Evolutionary conservation across 1,140 invertebrate species (phyloP).

Genomic region (Cydia strobilella): DNA sequence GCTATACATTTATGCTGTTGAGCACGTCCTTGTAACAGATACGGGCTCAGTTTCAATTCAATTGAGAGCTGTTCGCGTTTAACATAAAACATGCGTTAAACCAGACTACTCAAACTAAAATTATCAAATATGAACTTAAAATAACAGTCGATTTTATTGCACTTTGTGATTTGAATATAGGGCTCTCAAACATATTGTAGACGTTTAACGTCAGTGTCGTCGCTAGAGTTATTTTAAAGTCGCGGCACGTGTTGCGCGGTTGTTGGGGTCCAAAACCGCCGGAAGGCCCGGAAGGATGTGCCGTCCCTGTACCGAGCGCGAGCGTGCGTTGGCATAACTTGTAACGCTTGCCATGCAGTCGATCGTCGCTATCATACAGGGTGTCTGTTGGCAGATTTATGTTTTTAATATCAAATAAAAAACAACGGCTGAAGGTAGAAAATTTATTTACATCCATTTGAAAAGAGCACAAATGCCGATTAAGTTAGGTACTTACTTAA

Average conservation of each 20-base stretch:
- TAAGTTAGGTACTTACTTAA: no score
- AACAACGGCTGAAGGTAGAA: no score
- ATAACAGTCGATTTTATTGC: not conserved
- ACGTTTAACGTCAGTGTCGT: slow-evolving; percentile 9
- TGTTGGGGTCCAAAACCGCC: slow-evolving; percentile 54
- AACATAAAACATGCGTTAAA: slow-evolving; percentile 37
- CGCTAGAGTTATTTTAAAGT: slow-evolving; percentile 36
- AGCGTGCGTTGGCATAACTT: slow-evolving; percentile 18
- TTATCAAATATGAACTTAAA: not conserved
- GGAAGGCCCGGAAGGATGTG: slow-evolving; percentile 65
- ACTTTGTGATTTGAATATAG: not conserved
- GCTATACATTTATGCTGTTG: slow-evolving; percentile 42
- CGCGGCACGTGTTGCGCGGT: slow-evolving; percentile 50
- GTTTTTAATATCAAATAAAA: no score
- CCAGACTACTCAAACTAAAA: not conserved
- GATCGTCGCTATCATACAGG: no score
- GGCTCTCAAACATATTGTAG: not conserved
- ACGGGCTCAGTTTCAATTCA: slow-evolving; percentile 44
- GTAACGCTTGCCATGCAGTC: not conserved
- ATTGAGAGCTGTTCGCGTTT: slow-evolving; percentile 42
- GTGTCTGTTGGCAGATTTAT: no score
- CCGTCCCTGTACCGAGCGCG: slow-evolving; percentile 27
- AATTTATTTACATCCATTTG: no score
- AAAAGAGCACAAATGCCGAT: no score
- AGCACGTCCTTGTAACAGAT: slow-evolving; percentile 49